phyloP scores from a whole-genome alignment of 2,113 vertebrate genomes.

The Sorex araneus region DNA sequence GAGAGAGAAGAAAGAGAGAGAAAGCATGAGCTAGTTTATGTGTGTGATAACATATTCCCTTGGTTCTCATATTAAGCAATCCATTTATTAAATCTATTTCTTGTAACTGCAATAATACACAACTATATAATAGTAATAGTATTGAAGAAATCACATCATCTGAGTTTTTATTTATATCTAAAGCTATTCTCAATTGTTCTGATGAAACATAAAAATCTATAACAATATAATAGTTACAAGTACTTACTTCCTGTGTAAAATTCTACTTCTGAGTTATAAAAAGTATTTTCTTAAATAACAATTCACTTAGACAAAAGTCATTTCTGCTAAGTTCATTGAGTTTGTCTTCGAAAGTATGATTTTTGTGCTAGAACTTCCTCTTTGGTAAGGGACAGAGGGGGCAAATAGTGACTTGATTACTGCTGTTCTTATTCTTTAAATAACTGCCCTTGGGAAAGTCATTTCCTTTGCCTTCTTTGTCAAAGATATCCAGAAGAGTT shows the following conservation, averaged over 20 bases:
- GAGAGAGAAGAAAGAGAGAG: too few species aligned
- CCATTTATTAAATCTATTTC: not conserved
- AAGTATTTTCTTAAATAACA: slow-evolving; percentile 1
- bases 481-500: slow-evolving; percentile 50
- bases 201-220: not conserved
- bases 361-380: slow-evolving; percentile 41
- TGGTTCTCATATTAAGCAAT: slow-evolving; percentile 16
- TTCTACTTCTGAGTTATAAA: not conserved
- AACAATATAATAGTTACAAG: not conserved
- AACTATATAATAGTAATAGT: not conserved
- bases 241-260: not conserved
- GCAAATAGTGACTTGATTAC: slow-evolving; percentile 20
- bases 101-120: not conserved
- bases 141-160: not conserved
- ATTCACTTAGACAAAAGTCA: not conserved
- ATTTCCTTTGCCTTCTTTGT: slow-evolving; percentile 54
- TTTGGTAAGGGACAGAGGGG: not conserved
- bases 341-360: slow-evolving; percentile 7
- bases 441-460: slow-evolving; percentile 56
- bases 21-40: not conserved
- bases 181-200: slow-evolving; percentile 14
- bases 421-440: slow-evolving; percentile 58
- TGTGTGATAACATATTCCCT: not conserved
- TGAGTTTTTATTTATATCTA: not conserved
- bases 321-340: not conserved